Conservation (phyloP, 2,888 invertebrate genomes). For the Taphrorychus bicolor region DNA sequence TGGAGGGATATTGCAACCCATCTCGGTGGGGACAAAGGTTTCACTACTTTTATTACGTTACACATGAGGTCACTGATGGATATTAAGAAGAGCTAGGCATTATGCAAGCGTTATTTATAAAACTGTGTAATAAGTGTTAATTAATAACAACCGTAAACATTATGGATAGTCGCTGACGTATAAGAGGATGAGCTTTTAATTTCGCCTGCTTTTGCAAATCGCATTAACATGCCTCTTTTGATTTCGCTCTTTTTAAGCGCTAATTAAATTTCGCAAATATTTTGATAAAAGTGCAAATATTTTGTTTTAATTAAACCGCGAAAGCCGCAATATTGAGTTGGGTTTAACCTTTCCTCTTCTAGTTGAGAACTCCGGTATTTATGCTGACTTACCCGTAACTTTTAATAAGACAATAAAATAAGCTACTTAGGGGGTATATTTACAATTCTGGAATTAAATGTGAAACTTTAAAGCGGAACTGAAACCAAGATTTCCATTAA, state of each 20-base stretch:
- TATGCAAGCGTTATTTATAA: slow-evolving; percentile 18
- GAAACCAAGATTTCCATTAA: slow-evolving; percentile 1
- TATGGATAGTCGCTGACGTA: not conserved
- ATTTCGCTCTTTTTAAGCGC: too few species aligned
- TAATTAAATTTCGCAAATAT: not conserved
- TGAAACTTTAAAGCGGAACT: slow-evolving; percentile 3
- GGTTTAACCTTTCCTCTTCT: not conserved
- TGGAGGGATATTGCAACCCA: slow-evolving; percentile 9
- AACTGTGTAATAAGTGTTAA: not conserved
- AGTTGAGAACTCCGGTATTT: slow-evolving; percentile 1
- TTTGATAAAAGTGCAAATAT: not conserved
- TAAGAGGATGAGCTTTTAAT: not conserved
- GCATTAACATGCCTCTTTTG: too few species aligned
- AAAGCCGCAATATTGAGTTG: not conserved
- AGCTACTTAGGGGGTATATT: slow-evolving; percentile 8
- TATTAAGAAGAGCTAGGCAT: not conserved
- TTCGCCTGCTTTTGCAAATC: not conserved
- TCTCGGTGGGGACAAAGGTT: slow-evolving; percentile 24
- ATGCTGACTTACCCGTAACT: slow-evolving; percentile 1
- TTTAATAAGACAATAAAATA: slow-evolving; percentile 12
- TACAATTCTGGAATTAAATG: slow-evolving; percentile 2
- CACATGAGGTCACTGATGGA: not conserved
- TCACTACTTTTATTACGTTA: slow-evolving; percentile 11
- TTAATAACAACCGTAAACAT: slow-evolving; percentile 8
- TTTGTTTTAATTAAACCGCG: not conserved